Evolutionary conservation across 2,888 invertebrate genomes (phyloP), one percentile per base, ranked within the genome.

Genomic region (Aquatica leii): DNA sequence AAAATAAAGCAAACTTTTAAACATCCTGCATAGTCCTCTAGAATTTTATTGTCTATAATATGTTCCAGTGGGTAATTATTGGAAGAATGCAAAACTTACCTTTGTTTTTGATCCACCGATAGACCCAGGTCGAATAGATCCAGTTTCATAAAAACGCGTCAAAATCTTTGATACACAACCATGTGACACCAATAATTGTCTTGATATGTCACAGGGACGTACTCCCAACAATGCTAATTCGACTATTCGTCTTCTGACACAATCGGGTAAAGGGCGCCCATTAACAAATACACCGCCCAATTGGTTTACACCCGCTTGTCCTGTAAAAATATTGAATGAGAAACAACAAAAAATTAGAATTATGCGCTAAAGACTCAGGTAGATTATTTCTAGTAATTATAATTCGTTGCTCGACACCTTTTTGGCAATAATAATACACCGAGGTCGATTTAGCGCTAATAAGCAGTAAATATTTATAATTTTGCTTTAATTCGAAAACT

Each of bases 81-180:
- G n/a, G n/a, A n/a, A n/a, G n/a, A n/a, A n/a, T n/a, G n/a, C n/a
- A n/a, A n/a, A 24, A 73, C 78, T 82, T 81, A 96, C 96, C 91
- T 96, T 97, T 35, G 95, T 95, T 82, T 96, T 97, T 78, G 94
- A 94, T 57, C 97, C 96, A 17, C 97, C 96, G 71, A 96, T 96
- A 48, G 95, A 94, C 1, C 97, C 97, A 0, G 97, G 97, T 71
- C 95, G 86, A 66, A 97, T 97, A 65, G 95, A 96, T 2, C 97
- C 97, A 0, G 97, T 98, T 84, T 97, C 97, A 83, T 97, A 97
- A 84, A 95, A 98, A 71, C 97, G 86, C 11, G 97, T 97, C 62
- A 98, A 86, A 71, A 98, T 98, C 85, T 98, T 98, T 70, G 96
- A 97, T 56, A 98, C 97, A 82, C 97, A 98, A 61, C 97, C 98